Conservation (phyloP, 2,888 invertebrate genomes). For the Nasonia oneida region DNA sequence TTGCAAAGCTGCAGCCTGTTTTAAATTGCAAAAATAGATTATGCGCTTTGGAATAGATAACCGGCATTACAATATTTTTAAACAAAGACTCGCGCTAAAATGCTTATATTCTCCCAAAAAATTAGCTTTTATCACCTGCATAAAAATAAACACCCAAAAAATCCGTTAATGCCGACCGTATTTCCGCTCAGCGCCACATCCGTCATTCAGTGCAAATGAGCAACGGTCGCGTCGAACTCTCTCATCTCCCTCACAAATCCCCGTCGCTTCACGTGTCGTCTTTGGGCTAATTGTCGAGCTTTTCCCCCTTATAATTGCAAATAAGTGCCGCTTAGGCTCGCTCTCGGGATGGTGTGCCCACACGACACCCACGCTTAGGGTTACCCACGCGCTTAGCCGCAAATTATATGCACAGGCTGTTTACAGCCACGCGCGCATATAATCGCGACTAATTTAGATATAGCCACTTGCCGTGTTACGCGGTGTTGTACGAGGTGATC, state of each 20-base stretch:
- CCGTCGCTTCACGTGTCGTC: not conserved
- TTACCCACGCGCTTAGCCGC: not conserved
- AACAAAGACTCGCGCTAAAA: not conserved
- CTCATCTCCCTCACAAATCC: not conserved
- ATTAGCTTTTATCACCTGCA: too few species aligned
- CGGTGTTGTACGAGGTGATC: not conserved
- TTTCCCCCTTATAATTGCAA: constrained; percentile 41
- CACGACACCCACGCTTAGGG: constrained; percentile 34
- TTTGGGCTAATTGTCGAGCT: constrained; percentile 40
- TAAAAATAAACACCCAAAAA: too few species aligned
- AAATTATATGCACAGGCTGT: constrained; percentile 45
- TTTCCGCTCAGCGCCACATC: constrained; percentile 1
- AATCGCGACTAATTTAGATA: constrained; percentile 51
- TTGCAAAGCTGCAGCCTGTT: not conserved
- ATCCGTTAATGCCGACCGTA: not conserved
- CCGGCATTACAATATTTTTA: not conserved
- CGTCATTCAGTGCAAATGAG: constrained; percentile 54
- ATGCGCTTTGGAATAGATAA: not conserved
- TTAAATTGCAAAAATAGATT: not conserved
- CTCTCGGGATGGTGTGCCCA: constrained; percentile 35
- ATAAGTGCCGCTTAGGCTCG: constrained; percentile 30
- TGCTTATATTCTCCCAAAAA: not conserved
- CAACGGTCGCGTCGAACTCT: not conserved
- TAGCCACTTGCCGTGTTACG: constrained; percentile 18
- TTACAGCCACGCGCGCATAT: constrained; percentile 20